These are phyloP conservation scores for Frankliniella fusca DNA, from an alignment of 2,888 invertebrate genomes.

Conservation along the genomic window DNA sequence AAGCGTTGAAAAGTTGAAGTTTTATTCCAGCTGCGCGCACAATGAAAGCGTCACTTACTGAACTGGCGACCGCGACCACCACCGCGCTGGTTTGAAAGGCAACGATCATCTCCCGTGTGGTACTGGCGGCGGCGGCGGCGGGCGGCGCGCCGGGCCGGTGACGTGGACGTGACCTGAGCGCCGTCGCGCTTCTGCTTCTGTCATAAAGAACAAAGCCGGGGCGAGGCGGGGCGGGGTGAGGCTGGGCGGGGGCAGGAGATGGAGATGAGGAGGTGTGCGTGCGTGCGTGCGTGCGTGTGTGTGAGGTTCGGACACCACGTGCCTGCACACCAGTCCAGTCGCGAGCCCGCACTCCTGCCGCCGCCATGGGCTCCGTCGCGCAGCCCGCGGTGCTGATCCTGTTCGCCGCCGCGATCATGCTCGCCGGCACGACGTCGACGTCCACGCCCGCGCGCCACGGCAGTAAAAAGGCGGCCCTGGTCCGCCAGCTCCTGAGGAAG, in stretches of 20 bases:
- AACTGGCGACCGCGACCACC: too few species aligned
- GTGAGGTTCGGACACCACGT: background rate
- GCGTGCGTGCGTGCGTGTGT: background rate
- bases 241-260: background rate
- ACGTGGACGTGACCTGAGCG: constrained; percentile 28
- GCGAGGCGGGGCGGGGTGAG: background rate
- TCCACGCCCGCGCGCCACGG: background rate
- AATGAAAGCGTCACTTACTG: too few species aligned
- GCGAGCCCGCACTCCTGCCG: background rate
- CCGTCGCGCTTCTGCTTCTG: background rate
- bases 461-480: constrained; percentile 54
- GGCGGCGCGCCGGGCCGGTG: constrained; percentile 29
- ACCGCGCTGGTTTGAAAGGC: too few species aligned
- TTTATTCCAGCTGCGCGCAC: too few species aligned
- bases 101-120: too few species aligned
- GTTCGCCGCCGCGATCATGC: background rate
- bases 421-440: background rate
- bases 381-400: background rate
- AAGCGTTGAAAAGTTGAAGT: too few species aligned
- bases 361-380: background rate
- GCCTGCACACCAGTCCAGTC: background rate
- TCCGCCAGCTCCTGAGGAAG: constrained; percentile 66
- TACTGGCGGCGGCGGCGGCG: background rate
- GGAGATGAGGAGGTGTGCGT: constrained; percentile 8
- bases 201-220: background rate